phyloP scores from a whole-genome alignment of 1,140 invertebrate genomes.

The Ostrea denselamellosa region DNA sequence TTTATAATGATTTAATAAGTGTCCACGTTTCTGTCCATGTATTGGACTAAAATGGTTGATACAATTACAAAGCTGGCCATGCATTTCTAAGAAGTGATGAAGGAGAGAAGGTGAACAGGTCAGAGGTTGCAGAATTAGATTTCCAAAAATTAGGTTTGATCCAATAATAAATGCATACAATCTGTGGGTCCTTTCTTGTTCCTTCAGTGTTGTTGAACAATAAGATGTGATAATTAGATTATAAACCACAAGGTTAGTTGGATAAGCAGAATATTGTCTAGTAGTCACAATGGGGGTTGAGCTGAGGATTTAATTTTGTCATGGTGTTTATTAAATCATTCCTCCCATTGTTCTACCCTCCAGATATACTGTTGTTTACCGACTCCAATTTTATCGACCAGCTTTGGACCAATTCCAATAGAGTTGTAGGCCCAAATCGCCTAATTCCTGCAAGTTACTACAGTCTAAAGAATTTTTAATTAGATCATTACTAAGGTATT shows the following conservation, averaged over 20 bases:
- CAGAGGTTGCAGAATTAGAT: neutral
- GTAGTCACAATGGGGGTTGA: constrained; percentile 14
- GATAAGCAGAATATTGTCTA: neutral
- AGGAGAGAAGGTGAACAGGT: neutral
- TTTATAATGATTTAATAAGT: no score
- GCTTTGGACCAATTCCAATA: neutral
- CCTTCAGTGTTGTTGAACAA: neutral
- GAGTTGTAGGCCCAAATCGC: neutral
- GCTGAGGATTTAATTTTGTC: neutral
- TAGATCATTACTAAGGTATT: constrained; percentile 38
- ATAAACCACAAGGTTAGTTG: neutral
- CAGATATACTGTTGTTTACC: neutral
- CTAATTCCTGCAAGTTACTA: constrained; percentile 21
- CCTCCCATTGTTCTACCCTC: neutral
- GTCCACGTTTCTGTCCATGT: no score
- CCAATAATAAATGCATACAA: neutral
- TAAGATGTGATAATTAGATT: constrained; percentile 17
- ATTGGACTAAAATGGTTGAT: no score
- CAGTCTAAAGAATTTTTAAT: constrained; percentile 37
- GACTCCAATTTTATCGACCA: constrained; percentile 7
- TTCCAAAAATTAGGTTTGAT: neutral
- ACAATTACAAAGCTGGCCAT: no score
- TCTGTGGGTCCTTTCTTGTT: neutral
- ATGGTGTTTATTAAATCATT: constrained; percentile 26
- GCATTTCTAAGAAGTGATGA: no score